Percentiles rank a stretch among this genome's conserved stretches.
These are phyloP conservation scores for Atta colombica DNA, from an alignment of 1,140 invertebrate genomes.

Conservation along the genomic window DNA sequence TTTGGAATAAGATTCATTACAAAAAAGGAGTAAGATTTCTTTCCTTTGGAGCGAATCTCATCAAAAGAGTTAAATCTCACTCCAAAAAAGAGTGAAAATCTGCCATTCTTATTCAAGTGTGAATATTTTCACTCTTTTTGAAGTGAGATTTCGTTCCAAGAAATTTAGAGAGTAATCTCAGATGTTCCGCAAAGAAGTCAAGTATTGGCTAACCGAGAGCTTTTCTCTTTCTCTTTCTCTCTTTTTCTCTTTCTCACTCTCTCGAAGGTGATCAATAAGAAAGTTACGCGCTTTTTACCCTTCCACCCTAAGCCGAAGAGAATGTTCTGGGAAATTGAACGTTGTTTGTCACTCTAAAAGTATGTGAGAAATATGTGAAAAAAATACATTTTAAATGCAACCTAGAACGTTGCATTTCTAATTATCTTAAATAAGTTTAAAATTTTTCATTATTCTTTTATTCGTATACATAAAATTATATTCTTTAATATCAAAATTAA, in stretches of 20 bases:
- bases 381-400: background rate
- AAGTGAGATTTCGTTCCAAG: no score
- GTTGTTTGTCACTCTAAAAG: background rate
- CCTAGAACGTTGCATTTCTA: background rate
- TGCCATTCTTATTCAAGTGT: no score
- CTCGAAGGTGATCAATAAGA: conserved; percentile 58
- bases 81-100: no score
- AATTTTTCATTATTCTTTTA: conserved; percentile 1
- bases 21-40: no score
- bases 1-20: no score
- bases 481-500: background rate
- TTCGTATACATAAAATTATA: background rate
- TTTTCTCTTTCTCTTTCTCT: conserved; percentile 5
- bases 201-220: conserved; percentile 13
- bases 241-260: background rate
- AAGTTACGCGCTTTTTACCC: conserved; percentile 44
- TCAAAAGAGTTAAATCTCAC: no score
- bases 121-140: no score
- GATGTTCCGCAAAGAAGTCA: conserved; percentile 43
- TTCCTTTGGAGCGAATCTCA: no score
- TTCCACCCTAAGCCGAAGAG: background rate
- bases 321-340: conserved; percentile 27
- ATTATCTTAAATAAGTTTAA: background rate
- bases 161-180: conserved; percentile 20
- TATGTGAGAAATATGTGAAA: background rate